Percentiles rank a stretch among this genome's conserved stretches.
These are phyloP conservation scores for Colostygia pectinataria DNA, from an alignment of 2,888 invertebrate species.

Conservation along the genomic window DNA sequence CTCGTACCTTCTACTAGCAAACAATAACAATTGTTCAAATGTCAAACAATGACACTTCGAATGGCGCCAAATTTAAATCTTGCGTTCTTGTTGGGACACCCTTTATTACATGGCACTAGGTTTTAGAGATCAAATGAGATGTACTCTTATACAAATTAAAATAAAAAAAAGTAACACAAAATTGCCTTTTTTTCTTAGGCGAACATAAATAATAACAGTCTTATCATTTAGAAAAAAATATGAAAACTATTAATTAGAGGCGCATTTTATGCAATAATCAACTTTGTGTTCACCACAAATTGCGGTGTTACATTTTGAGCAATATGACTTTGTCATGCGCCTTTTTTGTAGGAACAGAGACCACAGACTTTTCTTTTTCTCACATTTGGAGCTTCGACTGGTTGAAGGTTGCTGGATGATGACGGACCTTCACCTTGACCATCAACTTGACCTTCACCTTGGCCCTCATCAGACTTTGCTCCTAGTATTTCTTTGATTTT, in stretches of 20 bases:
- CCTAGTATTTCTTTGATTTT: slow-evolving; percentile 17
- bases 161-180: too few relatives aligned
- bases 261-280: slow-evolving; percentile 13
- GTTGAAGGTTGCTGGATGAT: slow-evolving; percentile 12
- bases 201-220: slow-evolving; percentile 8
- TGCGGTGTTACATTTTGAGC: slow-evolving; percentile 17
- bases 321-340: slow-evolving; percentile 17
- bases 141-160: slow-evolving; percentile 9
- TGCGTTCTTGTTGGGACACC: too few relatives aligned
- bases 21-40: too few relatives aligned
- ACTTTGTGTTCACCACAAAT: slow-evolving; percentile 17
- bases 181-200: slow-evolving; percentile 14
- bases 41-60: too few relatives aligned
- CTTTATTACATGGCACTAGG: slow-evolving; percentile 10
- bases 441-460: slow-evolving; percentile 13
- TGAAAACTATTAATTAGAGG: slow-evolving; percentile 6
- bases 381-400: too few relatives aligned
- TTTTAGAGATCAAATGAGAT: slow-evolving; percentile 11
- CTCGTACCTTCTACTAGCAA: too few relatives aligned
- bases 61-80: too few relatives aligned
- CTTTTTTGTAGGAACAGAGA: slow-evolving; percentile 17
- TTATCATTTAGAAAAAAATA: slow-evolving; percentile 7
- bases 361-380: too few relatives aligned
- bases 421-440: slow-evolving; percentile 12
- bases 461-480: too few relatives aligned